Base-by-base conservation (phyloP, 2,113 vertebrate genomes). In the Corapipo altera region DNA sequence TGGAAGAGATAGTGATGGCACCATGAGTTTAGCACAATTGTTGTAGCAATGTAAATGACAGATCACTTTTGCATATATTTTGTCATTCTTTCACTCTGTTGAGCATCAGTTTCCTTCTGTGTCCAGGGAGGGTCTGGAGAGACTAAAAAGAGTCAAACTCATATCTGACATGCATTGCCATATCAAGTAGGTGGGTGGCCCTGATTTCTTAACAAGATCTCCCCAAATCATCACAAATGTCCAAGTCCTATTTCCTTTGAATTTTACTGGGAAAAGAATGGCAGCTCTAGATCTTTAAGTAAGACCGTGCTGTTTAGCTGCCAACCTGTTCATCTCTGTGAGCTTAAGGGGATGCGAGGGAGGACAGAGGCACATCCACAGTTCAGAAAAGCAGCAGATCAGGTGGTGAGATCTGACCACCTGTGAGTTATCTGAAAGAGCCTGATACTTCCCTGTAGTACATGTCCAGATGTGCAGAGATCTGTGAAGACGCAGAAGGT, bases 151-250 rank as follows among this genome's bases (percentile, higher is more conserved):
- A 15, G 39, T 72, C 28, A 52, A 65, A 43, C 33, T 9, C 4
- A 1, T 89, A 30, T 51, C n/a, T 84, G 44, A 66, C 1, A 0
- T 64, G 12, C 0, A 0, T 52, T 78, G 46, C 26, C 30, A 5
- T 79, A 67, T 88, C 57, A 71, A 48, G 44, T 48, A 62, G 14
- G 6, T 74, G 14, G 19, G 4, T 48, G 51, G 91, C 17, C 11
- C 35, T 59, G 13, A 24, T 71, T 81, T 66, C 54, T 88, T 79
- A 46, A 6, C 49, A 35, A 71, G 44, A 55, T 62, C 46, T 69
- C 16, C 49, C 46, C 28, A 75, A 48, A 93, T 89, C 23, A 54
- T 72, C 23, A 46, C 41, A 64, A 86, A 81, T 1, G 1, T 57
- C 48, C 27, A 81, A 57, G 22, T 69, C 16, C 32, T 44, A n/a